Conservation (phyloP, 2,797 vertebrate genomes). For the Lacerta bilineata region DNA sequence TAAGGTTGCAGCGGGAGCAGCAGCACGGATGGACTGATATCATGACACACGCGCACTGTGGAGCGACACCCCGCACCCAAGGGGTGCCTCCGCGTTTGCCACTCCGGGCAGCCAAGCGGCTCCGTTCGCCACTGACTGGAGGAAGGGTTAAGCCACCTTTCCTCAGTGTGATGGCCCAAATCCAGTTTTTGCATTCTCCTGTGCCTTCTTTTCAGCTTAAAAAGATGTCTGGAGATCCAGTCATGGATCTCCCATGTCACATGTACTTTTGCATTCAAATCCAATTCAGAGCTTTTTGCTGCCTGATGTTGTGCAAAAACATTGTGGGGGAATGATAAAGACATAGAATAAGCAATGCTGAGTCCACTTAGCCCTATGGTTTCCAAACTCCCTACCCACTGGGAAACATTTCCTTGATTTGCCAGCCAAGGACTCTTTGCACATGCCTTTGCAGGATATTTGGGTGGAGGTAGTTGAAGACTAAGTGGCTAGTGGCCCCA, state of each 20-base stretch:
- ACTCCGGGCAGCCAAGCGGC: no score
- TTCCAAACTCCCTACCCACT: not conserved
- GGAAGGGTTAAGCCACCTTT: not conserved
- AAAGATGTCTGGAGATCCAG: not conserved
- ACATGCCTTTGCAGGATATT: not conserved
- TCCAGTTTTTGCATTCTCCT: not conserved
- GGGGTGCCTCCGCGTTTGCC: no score
- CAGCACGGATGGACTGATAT: no score
- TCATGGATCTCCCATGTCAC: not conserved
- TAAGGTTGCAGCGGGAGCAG: no score
- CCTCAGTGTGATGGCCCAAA: not conserved
- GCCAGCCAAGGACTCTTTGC: not conserved
- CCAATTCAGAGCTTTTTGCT: not conserved
- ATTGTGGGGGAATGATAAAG: not conserved
- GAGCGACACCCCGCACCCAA: no score
- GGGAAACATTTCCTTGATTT: not conserved
- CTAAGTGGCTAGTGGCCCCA: no score
- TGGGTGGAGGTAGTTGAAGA: no score
- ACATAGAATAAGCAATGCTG: not conserved
- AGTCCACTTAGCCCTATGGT: not conserved
- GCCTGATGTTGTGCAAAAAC: not conserved
- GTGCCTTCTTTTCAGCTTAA: not conserved
- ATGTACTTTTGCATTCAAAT: not conserved
- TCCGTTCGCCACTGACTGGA: not conserved
- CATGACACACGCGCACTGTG: no score